Percentiles rank a stretch among this genome's conserved stretches.
Conservation (phyloP, 2,888 invertebrate species). For the Sussaba pulchella region DNA sequence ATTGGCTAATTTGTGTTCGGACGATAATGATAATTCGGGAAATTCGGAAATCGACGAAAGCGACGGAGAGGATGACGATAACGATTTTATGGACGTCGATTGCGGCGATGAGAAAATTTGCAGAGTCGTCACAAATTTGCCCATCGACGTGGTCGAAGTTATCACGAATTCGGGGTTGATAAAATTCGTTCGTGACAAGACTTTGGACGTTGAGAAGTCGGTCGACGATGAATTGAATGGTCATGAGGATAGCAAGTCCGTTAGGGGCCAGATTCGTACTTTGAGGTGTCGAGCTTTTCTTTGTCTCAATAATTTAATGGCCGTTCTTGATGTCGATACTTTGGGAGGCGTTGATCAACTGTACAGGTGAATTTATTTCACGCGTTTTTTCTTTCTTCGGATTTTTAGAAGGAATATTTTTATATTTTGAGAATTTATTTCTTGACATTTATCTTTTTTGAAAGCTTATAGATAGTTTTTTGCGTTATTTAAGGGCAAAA, state of each 20-base stretch:
- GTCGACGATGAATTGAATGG: constrained; percentile 86
- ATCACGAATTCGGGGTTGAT: constrained; percentile 87
- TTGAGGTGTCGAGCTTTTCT: constrained; percentile 88
- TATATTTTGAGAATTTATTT: too few relatives aligned
- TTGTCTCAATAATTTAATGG: constrained; percentile 90
- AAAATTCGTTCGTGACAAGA: constrained; percentile 87
- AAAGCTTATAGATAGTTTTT: too few relatives aligned
- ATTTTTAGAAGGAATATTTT: too few relatives aligned
- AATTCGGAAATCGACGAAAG: constrained; percentile 83
- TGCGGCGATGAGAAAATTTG: constrained; percentile 75
- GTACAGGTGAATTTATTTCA: constrained; percentile 77
- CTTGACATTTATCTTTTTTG: too few relatives aligned
- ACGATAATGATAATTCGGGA: constrained; percentile 85
- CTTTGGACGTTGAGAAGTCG: constrained; percentile 85
- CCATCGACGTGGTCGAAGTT: constrained; percentile 87
- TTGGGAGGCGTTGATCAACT: constrained; percentile 88
- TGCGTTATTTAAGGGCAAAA: too few relatives aligned
- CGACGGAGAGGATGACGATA: constrained; percentile 83
- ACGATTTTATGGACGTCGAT: constrained; percentile 74
- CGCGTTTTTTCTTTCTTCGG: constrained; percentile 3
- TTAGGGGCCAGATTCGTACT: constrained; percentile 85
- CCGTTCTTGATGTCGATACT: constrained; percentile 87
- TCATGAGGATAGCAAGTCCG: constrained; percentile 84
- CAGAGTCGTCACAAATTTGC: constrained; percentile 85
- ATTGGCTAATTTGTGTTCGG: constrained; percentile 89